A percentile compares a stretch with the other conserved stretches of the same genome.
phyloP scores from a whole-genome alignment of 2,113 vertebrate species.

The Bujurquina vittata region DNA sequence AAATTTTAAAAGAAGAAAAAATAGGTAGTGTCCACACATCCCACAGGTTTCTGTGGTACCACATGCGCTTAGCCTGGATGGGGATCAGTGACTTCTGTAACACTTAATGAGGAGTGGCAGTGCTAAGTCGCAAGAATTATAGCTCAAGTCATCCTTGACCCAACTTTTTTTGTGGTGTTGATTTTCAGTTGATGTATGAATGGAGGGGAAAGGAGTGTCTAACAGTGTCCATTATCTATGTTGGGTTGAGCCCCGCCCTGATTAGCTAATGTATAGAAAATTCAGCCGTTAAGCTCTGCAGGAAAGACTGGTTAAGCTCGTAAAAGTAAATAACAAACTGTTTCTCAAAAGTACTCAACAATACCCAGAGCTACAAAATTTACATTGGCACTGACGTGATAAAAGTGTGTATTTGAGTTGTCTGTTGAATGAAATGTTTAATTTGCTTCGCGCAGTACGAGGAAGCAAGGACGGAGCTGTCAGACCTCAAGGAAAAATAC shows the following conservation, averaged over 20 bases:
- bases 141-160: slow-evolving; percentile 25
- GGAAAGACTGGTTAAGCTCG: not conserved
- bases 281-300: not conserved
- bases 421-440: not conserved
- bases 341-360: not conserved
- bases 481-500: slow-evolving; percentile 87
- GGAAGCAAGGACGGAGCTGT: slow-evolving; percentile 87
- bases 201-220: not conserved
- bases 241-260: not conserved
- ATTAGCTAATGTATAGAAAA: slow-evolving; percentile 5
- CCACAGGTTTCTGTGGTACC: not conserved
- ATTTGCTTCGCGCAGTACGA: slow-evolving; percentile 80
- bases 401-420: not conserved
- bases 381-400: not conserved
- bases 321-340: not conserved
- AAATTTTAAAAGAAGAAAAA: not conserved
- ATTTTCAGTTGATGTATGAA: slow-evolving; percentile 6
- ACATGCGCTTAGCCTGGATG: not conserved
- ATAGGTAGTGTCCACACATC: not conserved
- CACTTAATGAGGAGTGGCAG: slow-evolving; percentile 5
- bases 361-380: not conserved
- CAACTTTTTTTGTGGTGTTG: not conserved
- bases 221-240: not conserved
- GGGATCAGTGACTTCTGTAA: not conserved
- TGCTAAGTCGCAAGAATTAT: slow-evolving; percentile 13